A percentile compares a stretch with the other conserved stretches of the same genome.
Evolutionary conservation across 2,797 vertebrate species (phyloP).

Genomic region (Pteropus rufus): DNA sequence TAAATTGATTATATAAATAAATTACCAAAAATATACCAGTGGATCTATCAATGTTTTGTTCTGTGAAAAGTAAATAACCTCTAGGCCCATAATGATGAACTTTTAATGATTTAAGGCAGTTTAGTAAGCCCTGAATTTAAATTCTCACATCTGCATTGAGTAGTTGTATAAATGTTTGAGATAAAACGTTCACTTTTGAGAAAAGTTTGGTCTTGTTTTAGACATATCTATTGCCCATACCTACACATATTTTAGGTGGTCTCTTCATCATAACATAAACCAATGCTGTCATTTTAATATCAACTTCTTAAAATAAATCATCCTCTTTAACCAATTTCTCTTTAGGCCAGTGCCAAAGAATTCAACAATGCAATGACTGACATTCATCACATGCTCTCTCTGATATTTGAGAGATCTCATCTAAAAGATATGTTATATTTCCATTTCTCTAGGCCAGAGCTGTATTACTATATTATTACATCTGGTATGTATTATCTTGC

Average conservation of each 20-base stretch:
- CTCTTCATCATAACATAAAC: background rate
- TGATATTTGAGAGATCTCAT: slow-evolving; percentile 60
- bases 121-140: background rate
- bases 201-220: background rate
- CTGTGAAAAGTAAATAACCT: background rate
- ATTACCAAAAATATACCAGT: background rate
- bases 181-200: background rate
- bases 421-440: slow-evolving; percentile 43
- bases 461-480: slow-evolving; percentile 55
- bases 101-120: background rate
- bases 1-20: background rate
- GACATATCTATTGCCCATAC: background rate
- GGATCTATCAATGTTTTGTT: background rate
- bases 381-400: slow-evolving; percentile 14
- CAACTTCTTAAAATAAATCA: slow-evolving; percentile 29
- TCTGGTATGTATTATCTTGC: slow-evolving; percentile 62
- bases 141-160: background rate
- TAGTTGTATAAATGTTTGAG: background rate
- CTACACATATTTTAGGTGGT: background rate
- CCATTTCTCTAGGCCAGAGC: slow-evolving; percentile 4
- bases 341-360: slow-evolving; percentile 9
- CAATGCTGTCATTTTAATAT: slow-evolving; percentile 37
- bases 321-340: slow-evolving; percentile 39
- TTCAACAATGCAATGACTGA: slow-evolving; percentile 37
- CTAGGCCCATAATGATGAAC: background rate